A percentile compares a stretch with the other conserved stretches of the same genome.
These are phyloP conservation scores for Pelusios castaneus DNA, from an alignment of 2,113 vertebrate genomes.

Conservation along the genomic window DNA sequence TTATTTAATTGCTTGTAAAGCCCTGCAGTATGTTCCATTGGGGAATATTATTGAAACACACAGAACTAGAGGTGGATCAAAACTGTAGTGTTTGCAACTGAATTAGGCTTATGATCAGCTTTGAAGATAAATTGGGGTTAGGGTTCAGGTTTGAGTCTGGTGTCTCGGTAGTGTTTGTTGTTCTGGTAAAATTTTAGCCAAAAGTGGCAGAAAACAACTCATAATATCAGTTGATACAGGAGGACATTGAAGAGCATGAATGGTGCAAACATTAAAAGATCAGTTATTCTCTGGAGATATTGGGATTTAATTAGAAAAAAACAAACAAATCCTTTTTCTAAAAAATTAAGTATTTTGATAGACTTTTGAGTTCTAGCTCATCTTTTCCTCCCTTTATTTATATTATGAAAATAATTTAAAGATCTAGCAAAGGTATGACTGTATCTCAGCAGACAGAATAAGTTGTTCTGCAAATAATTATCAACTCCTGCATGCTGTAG, in stretches of 20 bases:
- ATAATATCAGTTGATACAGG: background rate
- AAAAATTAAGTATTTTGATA: background rate
- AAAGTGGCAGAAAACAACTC: background rate
- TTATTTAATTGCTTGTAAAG: slow-evolving; percentile 5
- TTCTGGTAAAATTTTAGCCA: background rate
- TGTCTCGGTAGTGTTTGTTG: background rate
- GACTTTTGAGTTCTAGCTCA: background rate
- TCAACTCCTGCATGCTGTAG: background rate
- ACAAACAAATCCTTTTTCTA: background rate
- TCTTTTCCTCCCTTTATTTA: background rate
- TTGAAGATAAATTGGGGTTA: background rate
- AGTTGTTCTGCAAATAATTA: background rate
- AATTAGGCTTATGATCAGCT: background rate
- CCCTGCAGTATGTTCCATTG: background rate
- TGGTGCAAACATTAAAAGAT: background rate
- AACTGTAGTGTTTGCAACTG: background rate
- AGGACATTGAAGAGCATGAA: background rate
- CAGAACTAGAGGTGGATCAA: background rate
- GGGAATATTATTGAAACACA: background rate
- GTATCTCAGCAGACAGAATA: background rate
- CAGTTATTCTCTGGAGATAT: background rate
- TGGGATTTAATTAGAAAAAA: too few relatives aligned
- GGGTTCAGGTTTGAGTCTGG: background rate
- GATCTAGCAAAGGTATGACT: background rate
- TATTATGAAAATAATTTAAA: background rate